Base-by-base conservation (phyloP, 2,888 invertebrate genomes). In the Holacanthella duospinosa region DNA sequence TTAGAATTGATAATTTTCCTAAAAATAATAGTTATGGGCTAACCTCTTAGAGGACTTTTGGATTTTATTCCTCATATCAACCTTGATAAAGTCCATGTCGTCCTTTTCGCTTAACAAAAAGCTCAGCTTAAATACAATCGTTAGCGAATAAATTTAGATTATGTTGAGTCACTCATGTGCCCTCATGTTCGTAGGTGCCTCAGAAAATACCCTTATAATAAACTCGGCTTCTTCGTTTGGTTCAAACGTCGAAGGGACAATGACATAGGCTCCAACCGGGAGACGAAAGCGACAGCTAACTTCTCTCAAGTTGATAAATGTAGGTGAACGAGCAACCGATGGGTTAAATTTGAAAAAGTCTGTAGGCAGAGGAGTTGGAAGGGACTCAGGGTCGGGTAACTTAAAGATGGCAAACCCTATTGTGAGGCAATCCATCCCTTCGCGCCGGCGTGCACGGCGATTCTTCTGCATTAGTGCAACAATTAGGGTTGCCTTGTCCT, bases 391-490 rank as follows among this genome's bases (percentile, higher is more conserved):
- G 72, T 65, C 43, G 78, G 82, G 80, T 76, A 92, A 86, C 67
- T 87, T 85, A 79, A 97, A 99, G 71, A 97, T 85, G 12, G 93
- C 93, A 79, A 95, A 99, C 62, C 97, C 97, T 68, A 97, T 89
- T 26, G 96, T 93, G 26, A 97, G 83, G 75, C 93, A 88, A 76
- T 96, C 96, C 44, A 88, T 84, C 0, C 95, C 96, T 76, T 88
- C 86, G 77, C 88, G 86, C 2, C 91, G 84, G 74, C 91, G 86
- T 4, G 91, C 87, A 70, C 96, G 84, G 36, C 95, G 84, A 80
- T 95, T 94, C 79, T 97, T 96, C 77, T 97, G 97, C 91, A 96
- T 93, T 2, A 97, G 82, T 0, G 91, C 94, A 27, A 94, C 85
- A 74, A 97, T 92, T 54, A 92, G 86, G 0, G 95, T 95, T 80